Evolutionary conservation across 2,797 vertebrate genomes (phyloP), one percentile per base, ranked within the genome.

Genomic region (Glyptemys insculpta): DNA sequence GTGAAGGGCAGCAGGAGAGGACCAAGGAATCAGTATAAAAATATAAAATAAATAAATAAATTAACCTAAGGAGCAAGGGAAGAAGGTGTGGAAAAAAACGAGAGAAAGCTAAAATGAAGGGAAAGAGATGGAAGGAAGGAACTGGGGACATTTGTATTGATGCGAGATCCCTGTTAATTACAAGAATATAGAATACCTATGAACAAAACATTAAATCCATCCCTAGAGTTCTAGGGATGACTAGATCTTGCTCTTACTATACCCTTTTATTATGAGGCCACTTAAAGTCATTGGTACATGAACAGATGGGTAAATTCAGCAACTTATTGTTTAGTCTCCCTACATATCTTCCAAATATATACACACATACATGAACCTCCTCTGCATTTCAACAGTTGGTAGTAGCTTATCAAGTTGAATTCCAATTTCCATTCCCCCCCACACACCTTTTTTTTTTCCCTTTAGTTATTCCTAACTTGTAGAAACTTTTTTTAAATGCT

Each of bases 121-220:
- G 68, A 72, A 72, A 72, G 37, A 83, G 89, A 82, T 1, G 37
- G 34, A 84, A 88, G 56, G 34, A 68, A 94, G 12, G 50, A 94
- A 90, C 78, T 72, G 57, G 82, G 87, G 41, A 87, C 65, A 23
- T 79, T 52, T 44, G 74, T 93, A 94, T 94, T 95, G 84, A 94
- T 76, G 87, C 95, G 93, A 95, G 82, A 85, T 31, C 34, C 59
- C 57, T 84, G 83, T n/a, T 95, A 91, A 95, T 96, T 95, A 87
- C 49, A 91, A 82, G 89, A 93, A 86, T 91, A 93, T 0, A 92
- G 34, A 49, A 86, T 87, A 93, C 83, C 83, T 81, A 79, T 65
- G 93, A 90, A 72, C 53, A 96, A 76, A 53, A 85, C 79, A 59
- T 76, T n/a, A 96, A 94, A 93, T 21, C 83, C 14, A 88, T 2